These are phyloP conservation scores for Notospermus geniculatus DNA, from an alignment of 1,140 invertebrate genomes.

Conservation along the genomic window DNA sequence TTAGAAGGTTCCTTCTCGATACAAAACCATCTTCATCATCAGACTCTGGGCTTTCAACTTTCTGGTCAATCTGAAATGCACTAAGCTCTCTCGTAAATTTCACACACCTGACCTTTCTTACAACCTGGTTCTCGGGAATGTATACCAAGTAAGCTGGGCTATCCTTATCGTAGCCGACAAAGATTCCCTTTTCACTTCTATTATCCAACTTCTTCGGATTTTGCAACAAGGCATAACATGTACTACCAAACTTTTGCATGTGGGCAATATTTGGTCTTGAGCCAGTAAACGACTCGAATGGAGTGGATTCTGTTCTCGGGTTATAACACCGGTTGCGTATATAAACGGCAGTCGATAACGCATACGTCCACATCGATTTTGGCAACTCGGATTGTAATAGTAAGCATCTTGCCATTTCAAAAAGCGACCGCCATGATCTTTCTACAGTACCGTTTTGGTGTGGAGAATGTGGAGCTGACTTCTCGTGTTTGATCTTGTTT, in stretches of 20 bases:
- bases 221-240: slow-evolving; percentile 20
- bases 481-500: neutral
- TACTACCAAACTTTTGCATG: slow-evolving; percentile 19
- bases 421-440: slow-evolving; percentile 14
- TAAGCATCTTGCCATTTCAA: slow-evolving; percentile 19
- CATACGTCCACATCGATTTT: slow-evolving; percentile 31
- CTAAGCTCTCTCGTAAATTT: too few species aligned
- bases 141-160: slow-evolving; percentile 22
- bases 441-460: slow-evolving; percentile 20
- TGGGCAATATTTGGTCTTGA: slow-evolving; percentile 13
- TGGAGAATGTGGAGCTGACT: slow-evolving; percentile 7
- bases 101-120: slow-evolving; percentile 18
- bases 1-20: too few species aligned
- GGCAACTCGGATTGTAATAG: slow-evolving; percentile 27
- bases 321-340: slow-evolving; percentile 22
- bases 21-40: too few species aligned
- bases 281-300: slow-evolving; percentile 7
- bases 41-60: too few species aligned
- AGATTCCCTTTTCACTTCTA: slow-evolving; percentile 21
- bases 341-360: slow-evolving; percentile 25
- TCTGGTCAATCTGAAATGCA: too few species aligned
- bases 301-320: neutral
- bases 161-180: slow-evolving; percentile 24
- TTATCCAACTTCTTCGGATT: slow-evolving; percentile 19
- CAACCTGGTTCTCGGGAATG: slow-evolving; percentile 6